Evolutionary conservation across 2,888 invertebrate genomes (phyloP).

Genomic region (Amaurobius ferox): DNA sequence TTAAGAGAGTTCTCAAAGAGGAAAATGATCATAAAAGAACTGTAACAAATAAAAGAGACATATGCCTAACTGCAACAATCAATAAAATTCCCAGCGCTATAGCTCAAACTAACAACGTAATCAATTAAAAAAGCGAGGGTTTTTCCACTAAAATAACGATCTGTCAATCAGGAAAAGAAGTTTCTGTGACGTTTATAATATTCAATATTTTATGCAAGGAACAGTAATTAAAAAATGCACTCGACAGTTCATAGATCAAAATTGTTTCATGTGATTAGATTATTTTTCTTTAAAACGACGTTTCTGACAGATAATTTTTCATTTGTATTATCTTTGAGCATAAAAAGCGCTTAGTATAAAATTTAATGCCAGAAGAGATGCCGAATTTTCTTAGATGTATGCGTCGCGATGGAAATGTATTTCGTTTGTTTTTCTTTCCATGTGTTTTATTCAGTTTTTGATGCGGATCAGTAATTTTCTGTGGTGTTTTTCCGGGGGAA

Average conservation of each 20-base stretch:
- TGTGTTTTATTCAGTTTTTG: no score
- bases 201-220: conserved; percentile 33
- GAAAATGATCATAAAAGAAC: no score
- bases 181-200: conserved; percentile 27
- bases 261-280: conserved; percentile 38
- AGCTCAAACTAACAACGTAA: neutral
- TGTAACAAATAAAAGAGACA: no score
- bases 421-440: no score
- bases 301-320: conserved; percentile 52
- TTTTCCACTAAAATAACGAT: conserved; percentile 28
- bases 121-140: conserved; percentile 1
- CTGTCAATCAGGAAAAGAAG: conserved; percentile 30
- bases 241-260: conserved; percentile 47
- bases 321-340: conserved; percentile 32
- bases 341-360: conserved; percentile 26
- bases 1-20: no score
- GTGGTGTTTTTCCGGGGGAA: no score
- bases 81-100: neutral
- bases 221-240: conserved; percentile 10
- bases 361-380: conserved; percentile 36
- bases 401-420: no score
- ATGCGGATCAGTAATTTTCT: no score
- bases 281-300: conserved; percentile 48
- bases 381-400: neutral
- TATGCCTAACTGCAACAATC: neutral